Evolutionary conservation across 2,113 vertebrate genomes (phyloP).

Genomic region (Phyllostomus hastatus): DNA sequence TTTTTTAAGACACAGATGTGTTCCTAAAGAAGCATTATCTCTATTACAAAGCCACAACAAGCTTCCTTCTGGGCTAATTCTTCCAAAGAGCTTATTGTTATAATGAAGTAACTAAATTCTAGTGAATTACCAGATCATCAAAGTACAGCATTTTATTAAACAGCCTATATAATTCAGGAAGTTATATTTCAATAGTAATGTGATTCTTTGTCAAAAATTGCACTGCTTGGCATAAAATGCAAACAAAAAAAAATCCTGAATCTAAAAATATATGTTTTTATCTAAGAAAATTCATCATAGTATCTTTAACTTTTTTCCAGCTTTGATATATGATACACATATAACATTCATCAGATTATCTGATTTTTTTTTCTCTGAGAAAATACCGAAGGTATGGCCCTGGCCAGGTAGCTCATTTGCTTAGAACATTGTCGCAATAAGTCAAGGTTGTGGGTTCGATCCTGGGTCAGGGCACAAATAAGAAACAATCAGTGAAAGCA

Average conservation of each 20-base stretch:
- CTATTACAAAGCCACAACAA: background rate
- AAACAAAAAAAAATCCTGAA: background rate
- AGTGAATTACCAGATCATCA: conserved; percentile 4
- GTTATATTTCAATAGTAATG: background rate
- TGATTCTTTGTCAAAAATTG: conserved; percentile 16
- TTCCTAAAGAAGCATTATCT: background rate
- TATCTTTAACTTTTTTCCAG: background rate
- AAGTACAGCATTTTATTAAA: background rate
- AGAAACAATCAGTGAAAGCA: too few relatives aligned
- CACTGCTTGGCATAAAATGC: background rate
- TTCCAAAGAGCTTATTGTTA: background rate
- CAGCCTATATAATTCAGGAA: background rate
- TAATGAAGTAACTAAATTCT: background rate
- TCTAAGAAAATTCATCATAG: background rate
- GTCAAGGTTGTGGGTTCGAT: too few relatives aligned
- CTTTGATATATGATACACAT: background rate
- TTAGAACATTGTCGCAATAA: too few relatives aligned
- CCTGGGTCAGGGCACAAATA: too few relatives aligned
- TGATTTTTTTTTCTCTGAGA: background rate
- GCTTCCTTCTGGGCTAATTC: background rate
- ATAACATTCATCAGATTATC: background rate
- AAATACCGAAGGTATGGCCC: background rate
- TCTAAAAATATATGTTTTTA: background rate
- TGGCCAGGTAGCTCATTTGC: too few relatives aligned
- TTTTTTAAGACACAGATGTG: background rate